A percentile compares a stretch with the other conserved stretches of the same genome.
Conservation (phyloP, 2,888 invertebrate species). For the Latrodectus hesperus region DNA sequence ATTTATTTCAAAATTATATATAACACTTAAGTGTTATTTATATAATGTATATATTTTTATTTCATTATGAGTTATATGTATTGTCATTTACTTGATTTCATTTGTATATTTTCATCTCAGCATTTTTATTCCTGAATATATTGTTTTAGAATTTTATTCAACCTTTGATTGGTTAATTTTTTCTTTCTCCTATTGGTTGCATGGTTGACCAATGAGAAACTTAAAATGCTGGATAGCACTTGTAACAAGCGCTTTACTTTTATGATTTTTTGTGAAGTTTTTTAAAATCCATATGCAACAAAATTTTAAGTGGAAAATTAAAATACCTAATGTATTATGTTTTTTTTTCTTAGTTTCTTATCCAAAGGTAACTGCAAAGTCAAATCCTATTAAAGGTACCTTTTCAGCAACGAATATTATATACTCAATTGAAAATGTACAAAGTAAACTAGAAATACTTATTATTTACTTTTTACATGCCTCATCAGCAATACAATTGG, state of each 20-base stretch:
- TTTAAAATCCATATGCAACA: not conserved
- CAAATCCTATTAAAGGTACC: not conserved
- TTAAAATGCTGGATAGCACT: not conserved
- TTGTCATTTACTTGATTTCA: not conserved
- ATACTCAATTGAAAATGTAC: conserved; percentile 25
- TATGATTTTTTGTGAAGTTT: not conserved
- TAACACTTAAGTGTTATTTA: not conserved
- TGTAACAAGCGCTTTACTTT: not conserved
- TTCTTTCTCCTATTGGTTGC: not conserved
- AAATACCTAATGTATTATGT: too few relatives aligned
- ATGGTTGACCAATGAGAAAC: not conserved
- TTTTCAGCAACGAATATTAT: conserved; percentile 40
- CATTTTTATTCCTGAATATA: not conserved
- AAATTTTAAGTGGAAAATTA: too few relatives aligned
- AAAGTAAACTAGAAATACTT: conserved; percentile 19
- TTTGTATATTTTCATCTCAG: not conserved
- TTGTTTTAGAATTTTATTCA: not conserved
- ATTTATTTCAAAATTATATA: not conserved
- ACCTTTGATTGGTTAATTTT: not conserved
- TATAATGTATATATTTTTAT: not conserved
- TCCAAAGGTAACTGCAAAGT: not conserved
- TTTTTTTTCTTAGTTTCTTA: not conserved
- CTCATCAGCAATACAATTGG: not conserved
- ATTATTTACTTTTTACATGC: not conserved
- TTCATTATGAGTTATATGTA: not conserved